Percentiles rank a stretch among this genome's conserved stretches.
phyloP scores from a whole-genome alignment of 1,140 invertebrate species.

The Orussus abietinus region DNA sequence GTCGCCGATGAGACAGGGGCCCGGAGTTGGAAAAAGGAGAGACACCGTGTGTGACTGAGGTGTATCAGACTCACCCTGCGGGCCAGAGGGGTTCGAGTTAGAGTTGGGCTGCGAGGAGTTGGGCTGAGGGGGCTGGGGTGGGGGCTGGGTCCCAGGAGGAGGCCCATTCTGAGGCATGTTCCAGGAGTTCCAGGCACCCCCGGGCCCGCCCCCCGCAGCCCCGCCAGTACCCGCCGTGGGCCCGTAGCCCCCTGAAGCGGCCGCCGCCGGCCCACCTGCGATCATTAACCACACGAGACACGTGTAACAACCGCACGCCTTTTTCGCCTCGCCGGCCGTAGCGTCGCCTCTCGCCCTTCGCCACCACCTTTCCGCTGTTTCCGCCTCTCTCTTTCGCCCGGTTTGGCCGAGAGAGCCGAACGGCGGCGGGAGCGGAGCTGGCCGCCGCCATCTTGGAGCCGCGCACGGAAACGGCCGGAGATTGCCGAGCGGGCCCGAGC shows the following conservation, averaged over 20 bases:
- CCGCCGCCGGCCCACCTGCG: slow-evolving; percentile 53
- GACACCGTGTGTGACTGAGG: slow-evolving; percentile 37
- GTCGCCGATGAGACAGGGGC: no score
- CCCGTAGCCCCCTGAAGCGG: slow-evolving; percentile 53
- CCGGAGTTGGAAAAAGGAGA: slow-evolving; percentile 38
- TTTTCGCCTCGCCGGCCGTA: no score
- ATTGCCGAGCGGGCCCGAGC: no score
- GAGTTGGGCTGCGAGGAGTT: slow-evolving; percentile 55
- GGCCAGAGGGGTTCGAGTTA: slow-evolving; percentile 55
- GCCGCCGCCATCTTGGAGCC: no score
- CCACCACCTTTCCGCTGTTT: neutral
- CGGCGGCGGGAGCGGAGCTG: no score
- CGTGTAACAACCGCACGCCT: slow-evolving; percentile 43
- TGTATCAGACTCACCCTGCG: slow-evolving; percentile 51
- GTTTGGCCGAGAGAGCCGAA: no score
- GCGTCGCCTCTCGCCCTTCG: no score
- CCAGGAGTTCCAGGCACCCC: slow-evolving; percentile 58
- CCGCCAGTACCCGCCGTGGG: slow-evolving; percentile 53
- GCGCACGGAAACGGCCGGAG: no score
- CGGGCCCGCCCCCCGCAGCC: slow-evolving; percentile 55
- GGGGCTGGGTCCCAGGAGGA: slow-evolving; percentile 51
- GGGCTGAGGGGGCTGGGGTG: slow-evolving; percentile 53
- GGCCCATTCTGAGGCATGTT: slow-evolving; percentile 59
- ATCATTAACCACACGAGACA: slow-evolving; percentile 52
- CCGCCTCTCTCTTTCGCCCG: no score